Evolutionary conservation across 2,888 invertebrate species (phyloP).

Genomic region (Eutolmus rufibarbis): DNA sequence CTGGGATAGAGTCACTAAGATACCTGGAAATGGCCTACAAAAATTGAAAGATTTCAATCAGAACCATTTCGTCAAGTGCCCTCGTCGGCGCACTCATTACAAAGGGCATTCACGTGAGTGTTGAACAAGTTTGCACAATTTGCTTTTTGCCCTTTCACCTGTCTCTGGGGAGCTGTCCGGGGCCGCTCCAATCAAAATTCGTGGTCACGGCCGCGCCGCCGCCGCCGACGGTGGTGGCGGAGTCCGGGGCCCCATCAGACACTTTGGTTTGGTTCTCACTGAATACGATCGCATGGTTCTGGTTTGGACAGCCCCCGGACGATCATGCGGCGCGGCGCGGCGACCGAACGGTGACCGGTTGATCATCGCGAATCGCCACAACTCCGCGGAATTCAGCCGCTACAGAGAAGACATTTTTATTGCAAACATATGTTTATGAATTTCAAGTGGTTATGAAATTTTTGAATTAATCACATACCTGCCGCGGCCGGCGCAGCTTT

Average conservation of each 20-base stretch:
- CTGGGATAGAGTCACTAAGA: not conserved
- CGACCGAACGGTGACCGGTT: not conserved
- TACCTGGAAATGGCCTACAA: not conserved
- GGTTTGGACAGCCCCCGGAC: not conserved
- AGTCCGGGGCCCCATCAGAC: not conserved
- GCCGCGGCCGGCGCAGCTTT: conserved; percentile 36
- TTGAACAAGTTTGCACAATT: not conserved
- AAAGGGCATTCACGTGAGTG: not conserved
- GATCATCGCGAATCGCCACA: conserved; percentile 38
- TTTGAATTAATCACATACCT: conserved; percentile 26
- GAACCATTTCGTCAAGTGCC: not conserved
- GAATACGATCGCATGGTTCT: not conserved
- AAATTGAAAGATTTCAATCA: not conserved
- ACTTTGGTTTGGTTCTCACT: conserved; percentile 1
- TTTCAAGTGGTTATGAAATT: conserved; percentile 50
- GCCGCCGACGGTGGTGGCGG: not conserved
- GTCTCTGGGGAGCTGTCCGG: not conserved
- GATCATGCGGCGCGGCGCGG: not conserved
- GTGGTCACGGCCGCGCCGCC: not conserved
- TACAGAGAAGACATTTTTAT: conserved; percentile 46
- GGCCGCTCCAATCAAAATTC: not conserved
- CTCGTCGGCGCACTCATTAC: not conserved
- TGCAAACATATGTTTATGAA: conserved; percentile 53
- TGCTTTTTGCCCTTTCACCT: not conserved
- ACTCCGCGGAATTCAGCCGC: conserved; percentile 32